phyloP scores from a whole-genome alignment of 2,888 invertebrate species.

The Rhaphigaster nebulosa region DNA sequence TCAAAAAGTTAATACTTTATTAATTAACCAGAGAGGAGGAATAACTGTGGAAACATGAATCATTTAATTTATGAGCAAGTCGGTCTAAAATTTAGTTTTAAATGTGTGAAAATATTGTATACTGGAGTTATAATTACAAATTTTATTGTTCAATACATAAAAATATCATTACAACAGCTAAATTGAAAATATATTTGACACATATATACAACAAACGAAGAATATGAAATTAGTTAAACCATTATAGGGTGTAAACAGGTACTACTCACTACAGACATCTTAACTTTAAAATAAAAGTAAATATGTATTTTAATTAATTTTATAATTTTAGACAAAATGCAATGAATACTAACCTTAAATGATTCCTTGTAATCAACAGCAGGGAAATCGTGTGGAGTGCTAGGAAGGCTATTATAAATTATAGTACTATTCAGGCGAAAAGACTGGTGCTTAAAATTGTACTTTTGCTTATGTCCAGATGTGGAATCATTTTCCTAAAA shows the following conservation, averaged over 20 bases:
- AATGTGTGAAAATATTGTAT: too few relatives aligned
- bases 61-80: too few relatives aligned
- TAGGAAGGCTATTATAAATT: constrained; percentile 45
- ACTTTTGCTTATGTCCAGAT: constrained; percentile 13
- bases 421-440: background rate
- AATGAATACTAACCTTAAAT: background rate
- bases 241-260: background rate
- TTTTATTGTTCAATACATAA: too few relatives aligned
- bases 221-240: background rate
- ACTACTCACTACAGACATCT: background rate
- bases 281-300: background rate
- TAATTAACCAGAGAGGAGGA: too few relatives aligned
- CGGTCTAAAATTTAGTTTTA: too few relatives aligned
- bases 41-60: too few relatives aligned
- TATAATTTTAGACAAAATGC: background rate
- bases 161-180: too few relatives aligned
- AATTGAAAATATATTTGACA: background rate
- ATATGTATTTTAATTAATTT: background rate
- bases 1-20: too few relatives aligned
- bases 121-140: too few relatives aligned
- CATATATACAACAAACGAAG: background rate
- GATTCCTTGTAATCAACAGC: constrained; percentile 33
- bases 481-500: constrained; percentile 58
- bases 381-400: constrained; percentile 30
- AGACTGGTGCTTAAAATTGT: background rate